These are phyloP conservation scores for Teleogryllus oceanicus DNA, from an alignment of 2,888 invertebrate species.

Conservation along the genomic window DNA sequence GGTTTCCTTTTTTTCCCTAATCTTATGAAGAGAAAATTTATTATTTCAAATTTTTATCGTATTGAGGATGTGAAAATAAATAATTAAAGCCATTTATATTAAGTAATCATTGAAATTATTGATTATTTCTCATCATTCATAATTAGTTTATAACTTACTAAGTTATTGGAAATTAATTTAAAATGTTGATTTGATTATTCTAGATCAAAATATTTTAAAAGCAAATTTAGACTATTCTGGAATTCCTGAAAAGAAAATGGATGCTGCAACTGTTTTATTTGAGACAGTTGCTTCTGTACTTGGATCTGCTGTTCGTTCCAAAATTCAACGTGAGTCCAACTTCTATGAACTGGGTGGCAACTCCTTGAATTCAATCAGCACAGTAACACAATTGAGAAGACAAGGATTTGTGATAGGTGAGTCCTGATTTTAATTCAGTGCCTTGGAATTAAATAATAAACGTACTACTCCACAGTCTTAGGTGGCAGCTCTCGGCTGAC, in stretches of 20 bases:
- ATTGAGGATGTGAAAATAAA: not conserved
- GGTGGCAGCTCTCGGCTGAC: no score
- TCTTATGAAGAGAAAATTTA: not conserved
- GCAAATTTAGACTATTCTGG: constrained; percentile 60
- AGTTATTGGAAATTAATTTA: not conserved
- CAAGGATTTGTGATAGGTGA: constrained; percentile 73
- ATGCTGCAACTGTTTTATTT: constrained; percentile 66
- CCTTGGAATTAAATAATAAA: constrained; percentile 66
- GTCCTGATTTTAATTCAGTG: constrained; percentile 38
- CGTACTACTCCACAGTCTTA: no score
- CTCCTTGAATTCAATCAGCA: constrained; percentile 79
- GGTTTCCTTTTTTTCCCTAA: no score
- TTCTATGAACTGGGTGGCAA: constrained; percentile 85
- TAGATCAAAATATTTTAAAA: not conserved
- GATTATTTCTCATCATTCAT: no score
- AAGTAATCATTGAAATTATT: no score
- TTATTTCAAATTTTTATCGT: not conserved
- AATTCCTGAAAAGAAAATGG: constrained; percentile 56
- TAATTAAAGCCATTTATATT: no score
- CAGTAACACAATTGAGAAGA: constrained; percentile 71
- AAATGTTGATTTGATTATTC: not conserved
- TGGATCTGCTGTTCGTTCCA: constrained; percentile 55
- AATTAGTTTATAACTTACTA: no score
- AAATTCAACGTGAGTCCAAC: constrained; percentile 62
- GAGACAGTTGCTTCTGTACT: constrained; percentile 69